Conservation (phyloP, 2,797 vertebrate species). For the Sebastes elongatus region DNA sequence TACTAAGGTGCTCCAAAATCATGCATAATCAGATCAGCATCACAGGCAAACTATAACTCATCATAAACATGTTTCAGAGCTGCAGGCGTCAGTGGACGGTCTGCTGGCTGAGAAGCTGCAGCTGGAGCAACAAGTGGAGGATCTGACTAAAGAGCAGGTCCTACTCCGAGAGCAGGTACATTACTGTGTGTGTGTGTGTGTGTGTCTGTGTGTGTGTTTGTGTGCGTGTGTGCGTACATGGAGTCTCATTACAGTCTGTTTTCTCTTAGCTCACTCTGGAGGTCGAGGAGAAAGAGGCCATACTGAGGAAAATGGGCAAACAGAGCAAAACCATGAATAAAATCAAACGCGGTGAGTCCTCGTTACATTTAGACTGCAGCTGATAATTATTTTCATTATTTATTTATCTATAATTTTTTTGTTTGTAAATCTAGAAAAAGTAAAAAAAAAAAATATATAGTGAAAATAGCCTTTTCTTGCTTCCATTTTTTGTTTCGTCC, state of each 20-base stretch:
- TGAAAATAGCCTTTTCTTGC: not conserved
- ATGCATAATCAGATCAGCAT: too few relatives aligned
- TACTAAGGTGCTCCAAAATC: not conserved
- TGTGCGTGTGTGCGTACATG: not conserved
- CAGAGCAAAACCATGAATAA: slow-evolving; percentile 79
- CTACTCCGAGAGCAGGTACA: slow-evolving; percentile 80
- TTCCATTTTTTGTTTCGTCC: not conserved
- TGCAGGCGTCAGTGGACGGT: slow-evolving; percentile 78
- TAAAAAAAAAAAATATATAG: not conserved
- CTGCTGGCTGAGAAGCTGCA: slow-evolving; percentile 82
- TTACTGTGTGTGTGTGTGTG: not conserved
- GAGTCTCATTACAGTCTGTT: not conserved
- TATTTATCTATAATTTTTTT: not conserved
- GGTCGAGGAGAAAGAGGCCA: slow-evolving; percentile 71
- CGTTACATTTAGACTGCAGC: not conserved
- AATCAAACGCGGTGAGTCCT: slow-evolving; percentile 81
- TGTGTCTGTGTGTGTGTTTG: not conserved
- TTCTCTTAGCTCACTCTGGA: slow-evolving; percentile 72
- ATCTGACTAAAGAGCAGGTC: slow-evolving; percentile 71
- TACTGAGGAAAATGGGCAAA: slow-evolving; percentile 73
- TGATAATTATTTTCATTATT: not conserved
- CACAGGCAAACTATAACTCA: not conserved
- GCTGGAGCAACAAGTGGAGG: slow-evolving; percentile 74
- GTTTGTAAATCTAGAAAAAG: not conserved
- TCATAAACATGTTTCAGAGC: slow-evolving; percentile 63